A percentile compares a stretch with the other conserved stretches of the same genome.
Conservation (phyloP, 1,140 invertebrate species). For the Mizuhopecten yessoensis region DNA sequence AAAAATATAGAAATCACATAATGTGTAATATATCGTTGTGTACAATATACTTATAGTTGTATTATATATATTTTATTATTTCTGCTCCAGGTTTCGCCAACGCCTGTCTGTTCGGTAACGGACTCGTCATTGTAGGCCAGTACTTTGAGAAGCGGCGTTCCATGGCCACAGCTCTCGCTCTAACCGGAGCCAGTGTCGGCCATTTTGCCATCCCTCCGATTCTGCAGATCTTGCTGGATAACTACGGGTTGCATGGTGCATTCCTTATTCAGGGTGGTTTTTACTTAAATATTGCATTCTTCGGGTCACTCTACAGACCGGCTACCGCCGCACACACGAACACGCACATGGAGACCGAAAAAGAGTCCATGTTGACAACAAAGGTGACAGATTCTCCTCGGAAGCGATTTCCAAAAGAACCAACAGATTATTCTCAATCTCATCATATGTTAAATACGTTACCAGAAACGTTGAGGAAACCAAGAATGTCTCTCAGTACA, state of each 20-base stretch:
- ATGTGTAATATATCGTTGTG: no score
- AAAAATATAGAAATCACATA: no score
- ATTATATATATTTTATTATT: no score
- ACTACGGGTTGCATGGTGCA: slow-evolving; percentile 67
- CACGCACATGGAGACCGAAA: neutral
- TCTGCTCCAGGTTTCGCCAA: slow-evolving; percentile 77
- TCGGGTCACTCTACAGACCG: slow-evolving; percentile 66
- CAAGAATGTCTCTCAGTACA: neutral
- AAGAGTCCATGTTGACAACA: neutral
- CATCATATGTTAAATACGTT: neutral
- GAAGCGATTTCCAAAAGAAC: neutral
- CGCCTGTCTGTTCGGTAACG: slow-evolving; percentile 77
- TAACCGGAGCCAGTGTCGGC: slow-evolving; percentile 76
- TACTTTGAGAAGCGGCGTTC: slow-evolving; percentile 77
- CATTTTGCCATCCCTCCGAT: slow-evolving; percentile 74
- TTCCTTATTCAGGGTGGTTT: slow-evolving; percentile 66
- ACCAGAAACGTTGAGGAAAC: neutral
- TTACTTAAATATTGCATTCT: slow-evolving; percentile 65
- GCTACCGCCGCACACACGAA: slow-evolving; percentile 53
- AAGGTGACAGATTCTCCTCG: neutral
- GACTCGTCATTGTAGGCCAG: slow-evolving; percentile 76
- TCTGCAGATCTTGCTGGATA: slow-evolving; percentile 72
- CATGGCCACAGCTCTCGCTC: slow-evolving; percentile 78
- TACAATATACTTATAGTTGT: no score
- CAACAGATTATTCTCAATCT: neutral